Evolutionary conservation across 2,113 vertebrate species (phyloP).

Genomic region (Tylochromis polylepis): DNA sequence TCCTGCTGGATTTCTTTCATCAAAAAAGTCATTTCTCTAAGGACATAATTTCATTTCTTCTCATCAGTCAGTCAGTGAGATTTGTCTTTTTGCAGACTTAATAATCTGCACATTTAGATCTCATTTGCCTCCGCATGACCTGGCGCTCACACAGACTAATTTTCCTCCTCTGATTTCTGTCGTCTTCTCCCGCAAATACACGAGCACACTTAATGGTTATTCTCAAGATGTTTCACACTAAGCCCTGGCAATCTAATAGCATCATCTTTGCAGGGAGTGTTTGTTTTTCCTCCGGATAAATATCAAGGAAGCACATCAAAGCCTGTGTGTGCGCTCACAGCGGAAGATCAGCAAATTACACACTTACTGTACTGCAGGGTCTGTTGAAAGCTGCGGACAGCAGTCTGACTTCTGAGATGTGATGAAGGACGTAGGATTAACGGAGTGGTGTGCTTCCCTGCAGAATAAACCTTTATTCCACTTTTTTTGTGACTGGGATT

Average conservation of each 20-base stretch:
- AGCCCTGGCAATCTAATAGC: conserved; percentile 1
- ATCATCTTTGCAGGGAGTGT: conserved; percentile 21
- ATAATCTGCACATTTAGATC: conserved; percentile 29
- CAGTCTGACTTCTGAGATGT: background rate
- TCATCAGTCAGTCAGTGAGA: background rate
- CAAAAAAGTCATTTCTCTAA: background rate
- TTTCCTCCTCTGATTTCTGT: background rate
- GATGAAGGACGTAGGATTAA: background rate
- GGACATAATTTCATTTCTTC: background rate
- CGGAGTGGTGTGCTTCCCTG: background rate
- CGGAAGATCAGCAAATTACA: conserved; percentile 26
- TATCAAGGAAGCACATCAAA: conserved; percentile 54
- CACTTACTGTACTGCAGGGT: background rate
- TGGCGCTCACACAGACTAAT: background rate
- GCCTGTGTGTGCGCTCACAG: background rate
- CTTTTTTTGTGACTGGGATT: background rate
- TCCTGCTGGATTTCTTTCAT: background rate
- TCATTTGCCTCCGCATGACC: conserved; percentile 3
- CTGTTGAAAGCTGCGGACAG: background rate
- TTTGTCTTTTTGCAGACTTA: conserved; percentile 5
- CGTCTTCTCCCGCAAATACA: background rate
- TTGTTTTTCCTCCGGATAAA: conserved; percentile 54
- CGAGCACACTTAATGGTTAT: background rate
- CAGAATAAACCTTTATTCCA: background rate
- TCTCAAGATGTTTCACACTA: conserved; percentile 21